phyloP scores from a whole-genome alignment of 1,140 invertebrate genomes.

The Diabrotica undecimpunctata region DNA sequence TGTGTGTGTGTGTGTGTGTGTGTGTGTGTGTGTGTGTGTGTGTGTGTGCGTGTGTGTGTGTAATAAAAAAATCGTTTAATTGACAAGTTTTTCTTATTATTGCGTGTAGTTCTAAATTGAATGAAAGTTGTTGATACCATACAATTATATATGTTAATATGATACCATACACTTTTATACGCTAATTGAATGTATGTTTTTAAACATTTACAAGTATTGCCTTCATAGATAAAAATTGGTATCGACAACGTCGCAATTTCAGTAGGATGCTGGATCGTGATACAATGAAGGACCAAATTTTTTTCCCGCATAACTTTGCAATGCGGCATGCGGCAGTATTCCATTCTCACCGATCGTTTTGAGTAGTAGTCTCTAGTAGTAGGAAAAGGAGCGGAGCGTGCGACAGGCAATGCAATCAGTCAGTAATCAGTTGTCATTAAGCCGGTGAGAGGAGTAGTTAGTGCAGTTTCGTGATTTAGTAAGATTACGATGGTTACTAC shows the following conservation, averaged over 20 bases:
- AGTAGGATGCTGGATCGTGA: constrained; percentile 13
- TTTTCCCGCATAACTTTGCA: constrained; percentile 16
- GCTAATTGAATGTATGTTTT: too few relatives aligned
- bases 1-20: too few relatives aligned
- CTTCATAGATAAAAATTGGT: too few relatives aligned
- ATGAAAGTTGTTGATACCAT: too few relatives aligned
- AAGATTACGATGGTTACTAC: constrained; percentile 19
- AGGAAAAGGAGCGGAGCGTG: neutral
- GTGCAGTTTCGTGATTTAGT: neutral
- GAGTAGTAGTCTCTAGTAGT: neutral
- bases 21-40: too few relatives aligned
- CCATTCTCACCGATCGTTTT: neutral
- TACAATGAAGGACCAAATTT: constrained; percentile 13
- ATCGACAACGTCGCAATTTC: neutral
- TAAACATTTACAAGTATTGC: too few relatives aligned
- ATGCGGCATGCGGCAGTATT: neutral
- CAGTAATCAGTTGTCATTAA: neutral
- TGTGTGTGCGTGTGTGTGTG: too few relatives aligned
- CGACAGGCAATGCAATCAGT: neutral
- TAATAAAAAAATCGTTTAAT: too few relatives aligned
- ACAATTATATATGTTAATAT: too few relatives aligned
- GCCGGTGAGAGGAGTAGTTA: neutral
- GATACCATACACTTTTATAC: too few relatives aligned
- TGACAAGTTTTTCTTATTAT: too few relatives aligned
- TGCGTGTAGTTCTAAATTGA: too few relatives aligned